These are phyloP conservation scores for Sebastes itinus DNA, from an alignment of 2,797 vertebrate species.

Conservation along the genomic window DNA sequence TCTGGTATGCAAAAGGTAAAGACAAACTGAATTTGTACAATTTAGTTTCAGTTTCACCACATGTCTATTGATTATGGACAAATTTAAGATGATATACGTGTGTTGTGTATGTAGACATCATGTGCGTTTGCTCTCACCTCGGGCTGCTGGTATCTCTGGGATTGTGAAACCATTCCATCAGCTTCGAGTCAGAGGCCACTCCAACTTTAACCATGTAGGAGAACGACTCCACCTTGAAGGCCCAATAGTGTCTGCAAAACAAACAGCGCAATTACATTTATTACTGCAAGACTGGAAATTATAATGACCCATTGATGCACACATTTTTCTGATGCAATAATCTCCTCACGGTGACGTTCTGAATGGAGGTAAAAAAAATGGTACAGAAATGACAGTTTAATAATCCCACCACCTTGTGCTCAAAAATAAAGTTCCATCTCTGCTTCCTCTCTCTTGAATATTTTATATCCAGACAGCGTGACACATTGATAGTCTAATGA, in stretches of 20 bases:
- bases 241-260: conserved; percentile 90
- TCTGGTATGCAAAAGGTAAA: background rate
- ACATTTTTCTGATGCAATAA: background rate
- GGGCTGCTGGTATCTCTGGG: conserved; percentile 92
- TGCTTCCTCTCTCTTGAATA: conserved; percentile 10
- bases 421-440: conserved; percentile 4
- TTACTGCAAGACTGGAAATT: background rate
- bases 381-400: background rate
- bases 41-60: background rate
- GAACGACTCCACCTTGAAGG: conserved; percentile 90
- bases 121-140: conserved; percentile 82
- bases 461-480: background rate
- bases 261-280: background rate
- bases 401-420: background rate
- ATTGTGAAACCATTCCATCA: conserved; percentile 94
- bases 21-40: background rate
- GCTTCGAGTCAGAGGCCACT: conserved; percentile 91
- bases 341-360: background rate
- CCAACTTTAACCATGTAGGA: conserved; percentile 96
- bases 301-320: background rate
- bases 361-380: background rate
- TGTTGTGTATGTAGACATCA: background rate
- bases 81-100: background rate
- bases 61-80: background rate
- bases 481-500: conserved; percentile 1